These are phyloP conservation scores for Mustela lutreola DNA, from an alignment of 2,113 vertebrate species.

Conservation along the genomic window DNA sequence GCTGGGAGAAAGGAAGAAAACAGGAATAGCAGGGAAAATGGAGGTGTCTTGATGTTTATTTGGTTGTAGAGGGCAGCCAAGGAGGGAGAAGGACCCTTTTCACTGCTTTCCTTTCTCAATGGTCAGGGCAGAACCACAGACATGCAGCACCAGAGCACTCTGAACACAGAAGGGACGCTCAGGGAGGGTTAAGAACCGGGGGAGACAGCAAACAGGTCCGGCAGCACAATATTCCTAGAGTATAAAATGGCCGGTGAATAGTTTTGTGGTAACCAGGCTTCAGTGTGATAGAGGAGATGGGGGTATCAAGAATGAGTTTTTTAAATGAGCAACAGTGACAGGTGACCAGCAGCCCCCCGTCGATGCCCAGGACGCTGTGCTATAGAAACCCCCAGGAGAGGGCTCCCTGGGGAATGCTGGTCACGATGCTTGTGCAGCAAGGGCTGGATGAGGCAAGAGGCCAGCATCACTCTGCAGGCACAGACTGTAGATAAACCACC, in stretches of 20 bases:
- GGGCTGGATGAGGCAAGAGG: not conserved
- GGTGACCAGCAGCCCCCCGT: not conserved
- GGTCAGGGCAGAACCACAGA: not conserved
- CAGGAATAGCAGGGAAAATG: constrained; percentile 15
- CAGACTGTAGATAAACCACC: not conserved
- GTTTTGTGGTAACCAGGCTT: not conserved
- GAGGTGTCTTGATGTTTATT: not conserved
- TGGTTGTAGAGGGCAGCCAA: not conserved
- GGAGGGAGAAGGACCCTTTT: not conserved
- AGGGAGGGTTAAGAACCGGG: not conserved
- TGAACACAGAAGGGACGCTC: not conserved
- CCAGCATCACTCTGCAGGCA: constrained; percentile 22
- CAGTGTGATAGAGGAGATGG: not conserved
- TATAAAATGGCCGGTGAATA: not conserved
- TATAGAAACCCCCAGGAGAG: constrained; percentile 17
- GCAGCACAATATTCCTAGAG: not conserved
- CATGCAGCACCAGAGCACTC: rapidly evolving
- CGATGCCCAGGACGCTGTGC: not conserved
- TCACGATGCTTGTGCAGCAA: constrained; percentile 23
- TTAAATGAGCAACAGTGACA: constrained; percentile 27
- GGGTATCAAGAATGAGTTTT: not conserved
- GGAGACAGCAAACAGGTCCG: not conserved
- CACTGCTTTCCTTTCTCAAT: not conserved
- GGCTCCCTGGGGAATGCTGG: not conserved
- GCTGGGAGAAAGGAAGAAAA: constrained; percentile 3